Percentiles rank a stretch among this genome's conserved stretches.
phyloP scores from a whole-genome alignment of 2,888 invertebrate genomes.

The Matsumyia berberina region DNA sequence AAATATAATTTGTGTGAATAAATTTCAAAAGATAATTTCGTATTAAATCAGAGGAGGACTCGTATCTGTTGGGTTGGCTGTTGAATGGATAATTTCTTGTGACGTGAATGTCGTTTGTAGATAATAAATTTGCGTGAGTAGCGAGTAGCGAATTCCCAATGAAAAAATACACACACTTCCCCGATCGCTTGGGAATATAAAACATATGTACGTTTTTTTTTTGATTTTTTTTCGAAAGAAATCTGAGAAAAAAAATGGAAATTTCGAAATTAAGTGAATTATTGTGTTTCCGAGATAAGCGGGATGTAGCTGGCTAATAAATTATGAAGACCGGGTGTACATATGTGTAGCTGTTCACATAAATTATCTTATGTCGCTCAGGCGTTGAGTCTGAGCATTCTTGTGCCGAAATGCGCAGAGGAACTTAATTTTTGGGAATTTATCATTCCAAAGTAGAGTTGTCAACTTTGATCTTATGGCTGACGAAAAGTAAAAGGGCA shows the following conservation, averaged over 20 bases:
- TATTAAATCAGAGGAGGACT: constrained; percentile 7
- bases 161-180: not conserved
- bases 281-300: constrained; percentile 33
- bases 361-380: constrained; percentile 19
- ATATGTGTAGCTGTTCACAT: constrained; percentile 15
- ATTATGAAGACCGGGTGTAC: constrained; percentile 33
- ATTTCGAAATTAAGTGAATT: constrained; percentile 60
- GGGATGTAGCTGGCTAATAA: constrained; percentile 35
- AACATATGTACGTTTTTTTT: not conserved
- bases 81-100: constrained; percentile 43
- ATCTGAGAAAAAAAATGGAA: too few species aligned
- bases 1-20: constrained; percentile 12
- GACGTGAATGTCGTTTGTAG: constrained; percentile 50
- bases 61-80: constrained; percentile 7
- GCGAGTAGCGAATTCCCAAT: not conserved
- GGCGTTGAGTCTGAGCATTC: constrained; percentile 3
- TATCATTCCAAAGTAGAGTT: too few species aligned
- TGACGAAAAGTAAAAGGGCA: too few species aligned
- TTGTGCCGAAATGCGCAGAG: not conserved
- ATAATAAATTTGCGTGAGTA: constrained; percentile 22
- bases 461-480: too few species aligned
- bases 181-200: not conserved
- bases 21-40: constrained; percentile 7
- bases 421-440: not conserved
- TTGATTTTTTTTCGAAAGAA: not conserved